These are phyloP conservation scores for Redunca redunca DNA, from an alignment of 2,113 vertebrate species.

Conservation along the genomic window DNA sequence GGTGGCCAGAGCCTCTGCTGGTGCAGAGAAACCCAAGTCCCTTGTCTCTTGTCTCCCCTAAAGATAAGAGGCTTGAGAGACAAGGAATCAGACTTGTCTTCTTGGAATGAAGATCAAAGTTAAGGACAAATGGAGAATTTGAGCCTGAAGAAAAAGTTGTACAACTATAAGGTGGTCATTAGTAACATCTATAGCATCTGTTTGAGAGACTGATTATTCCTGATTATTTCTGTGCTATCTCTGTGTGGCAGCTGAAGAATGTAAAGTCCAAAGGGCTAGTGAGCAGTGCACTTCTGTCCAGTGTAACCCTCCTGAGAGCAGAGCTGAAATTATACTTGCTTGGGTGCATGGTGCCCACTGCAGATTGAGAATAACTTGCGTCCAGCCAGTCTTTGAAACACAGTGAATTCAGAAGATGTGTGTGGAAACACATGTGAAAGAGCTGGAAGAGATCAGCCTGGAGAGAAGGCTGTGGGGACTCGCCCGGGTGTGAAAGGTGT, in stretches of 20 bases:
- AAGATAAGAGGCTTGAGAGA: background rate
- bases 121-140: background rate
- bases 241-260: background rate
- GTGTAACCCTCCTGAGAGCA: background rate
- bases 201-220: background rate
- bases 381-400: background rate
- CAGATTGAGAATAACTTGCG: background rate
- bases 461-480: background rate
- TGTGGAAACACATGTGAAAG: background rate
- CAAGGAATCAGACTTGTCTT: background rate
- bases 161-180: background rate
- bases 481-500: background rate
- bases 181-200: background rate
- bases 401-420: background rate
- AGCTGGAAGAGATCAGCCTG: background rate
- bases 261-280: background rate
- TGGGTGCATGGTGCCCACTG: background rate
- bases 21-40: background rate
- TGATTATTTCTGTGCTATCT: background rate
- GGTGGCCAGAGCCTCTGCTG: background rate
- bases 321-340: background rate
- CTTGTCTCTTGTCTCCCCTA: background rate
- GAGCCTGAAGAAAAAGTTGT: background rate
- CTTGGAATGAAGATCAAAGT: background rate
- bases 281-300: fast-evolving